Base-by-base conservation (phyloP, 1,140 invertebrate genomes). In the Eulimnadia texana region DNA sequence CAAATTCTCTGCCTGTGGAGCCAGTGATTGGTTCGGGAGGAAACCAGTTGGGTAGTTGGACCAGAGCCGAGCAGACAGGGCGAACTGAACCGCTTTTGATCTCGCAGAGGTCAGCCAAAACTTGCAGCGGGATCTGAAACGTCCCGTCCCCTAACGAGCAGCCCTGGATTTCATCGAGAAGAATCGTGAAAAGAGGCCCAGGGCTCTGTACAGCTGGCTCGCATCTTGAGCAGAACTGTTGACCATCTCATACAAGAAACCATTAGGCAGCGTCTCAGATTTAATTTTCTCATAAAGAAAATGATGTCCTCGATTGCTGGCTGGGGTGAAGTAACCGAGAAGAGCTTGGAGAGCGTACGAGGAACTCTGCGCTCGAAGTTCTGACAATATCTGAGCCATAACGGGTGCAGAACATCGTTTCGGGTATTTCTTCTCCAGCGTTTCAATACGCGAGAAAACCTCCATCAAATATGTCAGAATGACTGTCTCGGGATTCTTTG, bases 1-100 rank as follows among this genome's bases (percentile, higher is more conserved):
- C 82, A 24, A 95, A 76, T 71, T 96, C 92, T n/a, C 86, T 75
- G 0, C 90, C 90, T 0, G 76, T 77, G 1, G 82, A 84, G 24
- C 80, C 80, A 0, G 86, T 70, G 6, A 74, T 83, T 64, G 82
- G 77, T 9, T 80, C 70, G 0, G 87, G 86, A 50, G 85, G 75
- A n/a, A n/a, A n/a, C 72, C 93, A 93, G 67, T 90, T 84, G 0
- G 74, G 70, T 25, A 60, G n/a, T 27, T 60, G 50, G 19, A 60
- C 49, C 24, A 60, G 50, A 9, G 52, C 47, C 50, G 50, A 51
- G 24, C 58, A 60, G 52, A 60, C 50, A n/a, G 50, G 50, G n/a
- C 58, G 58, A 16, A 25, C 29, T 16, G 58, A 49, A 27, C 24
- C 47, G n/a, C 27, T 51, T 24, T 50, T 33, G 13, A 33, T 51